Percentiles rank a stretch among this genome's conserved stretches.
These are phyloP conservation scores for Epiblema foenella DNA, from an alignment of 2,888 invertebrate genomes.

Conservation along the genomic window DNA sequence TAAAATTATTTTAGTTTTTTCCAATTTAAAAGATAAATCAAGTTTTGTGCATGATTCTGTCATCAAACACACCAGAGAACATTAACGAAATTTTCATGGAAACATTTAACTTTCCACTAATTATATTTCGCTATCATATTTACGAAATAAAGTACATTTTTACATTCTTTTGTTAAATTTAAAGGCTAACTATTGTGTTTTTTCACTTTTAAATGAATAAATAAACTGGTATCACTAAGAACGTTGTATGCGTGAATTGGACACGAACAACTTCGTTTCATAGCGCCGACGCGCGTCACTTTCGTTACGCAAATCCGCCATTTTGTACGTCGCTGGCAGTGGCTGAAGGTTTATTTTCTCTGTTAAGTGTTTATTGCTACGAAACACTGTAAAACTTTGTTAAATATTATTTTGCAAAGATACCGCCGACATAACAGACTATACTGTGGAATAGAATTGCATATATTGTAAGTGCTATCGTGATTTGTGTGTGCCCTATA, in stretches of 20 bases:
- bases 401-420: conserved; percentile 65
- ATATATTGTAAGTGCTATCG: conserved; percentile 76
- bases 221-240: conserved; percentile 33
- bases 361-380: conserved; percentile 77
- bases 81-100: background rate
- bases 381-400: conserved; percentile 76
- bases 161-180: background rate
- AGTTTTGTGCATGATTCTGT: background rate
- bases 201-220: conserved; percentile 4
- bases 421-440: conserved; percentile 68
- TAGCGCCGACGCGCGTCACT: conserved; percentile 80
- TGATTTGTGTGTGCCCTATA: conserved; percentile 82
- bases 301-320: conserved; percentile 84
- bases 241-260: conserved; percentile 35
- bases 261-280: conserved; percentile 34
- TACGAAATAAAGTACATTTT: background rate
- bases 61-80: background rate
- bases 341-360: conserved; percentile 78
- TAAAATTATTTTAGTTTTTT: background rate
- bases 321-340: conserved; percentile 85
- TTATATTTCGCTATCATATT: too few species aligned
- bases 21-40: background rate
- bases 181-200: background rate
- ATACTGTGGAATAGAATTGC: conserved; percentile 69
- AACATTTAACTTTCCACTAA: too few species aligned